Evolutionary conservation across 2,797 vertebrate genomes (phyloP).

Genomic region (Cryptoprocta ferox): DNA sequence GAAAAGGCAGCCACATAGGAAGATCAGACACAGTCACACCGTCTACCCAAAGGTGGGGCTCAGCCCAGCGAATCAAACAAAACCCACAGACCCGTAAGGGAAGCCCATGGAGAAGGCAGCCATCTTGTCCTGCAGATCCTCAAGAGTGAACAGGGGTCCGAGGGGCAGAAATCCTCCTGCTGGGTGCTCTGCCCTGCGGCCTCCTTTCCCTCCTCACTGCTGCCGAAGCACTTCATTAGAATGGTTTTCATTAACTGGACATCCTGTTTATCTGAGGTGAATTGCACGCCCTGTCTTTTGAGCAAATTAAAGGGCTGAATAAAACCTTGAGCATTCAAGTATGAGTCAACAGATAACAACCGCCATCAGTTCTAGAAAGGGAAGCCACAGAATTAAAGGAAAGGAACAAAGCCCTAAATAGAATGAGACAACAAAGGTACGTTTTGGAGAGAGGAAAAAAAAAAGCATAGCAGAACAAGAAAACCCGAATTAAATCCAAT

Average conservation of each 20-base stretch:
- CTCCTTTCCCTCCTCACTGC: background rate
- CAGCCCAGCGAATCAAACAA: background rate
- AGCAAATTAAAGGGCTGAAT: conserved; percentile 61
- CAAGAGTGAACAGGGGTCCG: rapidly evolving
- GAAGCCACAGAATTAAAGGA: background rate
- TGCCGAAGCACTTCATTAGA: conserved; percentile 45
- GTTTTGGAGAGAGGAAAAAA: background rate
- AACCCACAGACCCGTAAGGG: background rate
- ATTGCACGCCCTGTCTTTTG: background rate
- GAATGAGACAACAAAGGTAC: background rate
- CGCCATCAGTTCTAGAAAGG: background rate
- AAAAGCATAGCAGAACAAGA: background rate
- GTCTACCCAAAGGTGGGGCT: background rate
- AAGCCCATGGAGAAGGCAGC: background rate
- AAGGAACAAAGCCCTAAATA: background rate
- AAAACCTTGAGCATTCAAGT: conserved; percentile 43
- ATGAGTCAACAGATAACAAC: conserved; percentile 54
- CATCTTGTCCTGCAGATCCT: background rate
- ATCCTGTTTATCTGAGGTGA: conserved; percentile 37
- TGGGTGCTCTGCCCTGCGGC: background rate
- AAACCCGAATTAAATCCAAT: background rate
- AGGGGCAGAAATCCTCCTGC: background rate
- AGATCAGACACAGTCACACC: background rate
- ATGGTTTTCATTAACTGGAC: conserved; percentile 43
- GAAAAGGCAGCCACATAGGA: too few relatives aligned